Base-by-base conservation (phyloP, 2,797 vertebrate species). In the Microtus agrestis region DNA sequence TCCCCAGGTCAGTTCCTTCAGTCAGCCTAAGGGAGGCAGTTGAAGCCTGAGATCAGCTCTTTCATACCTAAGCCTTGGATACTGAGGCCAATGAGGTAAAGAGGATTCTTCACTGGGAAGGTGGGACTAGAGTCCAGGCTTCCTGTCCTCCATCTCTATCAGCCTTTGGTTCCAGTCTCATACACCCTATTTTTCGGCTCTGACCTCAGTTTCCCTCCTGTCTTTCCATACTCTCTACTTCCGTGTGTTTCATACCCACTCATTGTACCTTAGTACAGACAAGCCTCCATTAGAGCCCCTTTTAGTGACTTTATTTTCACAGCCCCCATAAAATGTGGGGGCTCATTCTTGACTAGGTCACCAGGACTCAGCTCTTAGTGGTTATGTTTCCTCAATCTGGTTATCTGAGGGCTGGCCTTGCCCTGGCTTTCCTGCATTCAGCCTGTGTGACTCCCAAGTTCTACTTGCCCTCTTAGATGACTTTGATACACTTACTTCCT, bases 221-320 rank as follows among this genome's bases (percentile, higher is more conserved):
- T 15, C 85, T 46, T 29, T 29, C 5, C 2, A 4, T 4, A 5
- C 0, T 2, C 7, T 67, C 15, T 11, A 0, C 3, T 40, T 48
- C 51, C 6, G 2, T 77, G 31, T 14, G 5, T 51, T 37, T 19
- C 6, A 5, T 1, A 23, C 11, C 17, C 3, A 19, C 34, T 6
- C 0, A 34, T 34, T 21, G 4, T 46, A 54, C 74, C 23, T 63
- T n/a, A 61, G 37, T 40, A 37, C 54, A 43, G 71, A 6, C 13
- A 1, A 51, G 27, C 40, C 51, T 61, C 29, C 51, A 7, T 25
- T 37, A 23, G 81, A 25, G 23, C 23, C 67, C 2, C 43, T 90
- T 17, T 46, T 2, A 29, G 56, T 85, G 76, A 40, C 59, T 51
- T 51, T 13, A 3, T 46, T 37, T 51, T 69, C 0, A 17, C 10